Percentiles rank a stretch among this genome's conserved stretches.
These are phyloP conservation scores for Sipunculus nudus DNA, from an alignment of 2,888 invertebrate species.

Conservation along the genomic window DNA sequence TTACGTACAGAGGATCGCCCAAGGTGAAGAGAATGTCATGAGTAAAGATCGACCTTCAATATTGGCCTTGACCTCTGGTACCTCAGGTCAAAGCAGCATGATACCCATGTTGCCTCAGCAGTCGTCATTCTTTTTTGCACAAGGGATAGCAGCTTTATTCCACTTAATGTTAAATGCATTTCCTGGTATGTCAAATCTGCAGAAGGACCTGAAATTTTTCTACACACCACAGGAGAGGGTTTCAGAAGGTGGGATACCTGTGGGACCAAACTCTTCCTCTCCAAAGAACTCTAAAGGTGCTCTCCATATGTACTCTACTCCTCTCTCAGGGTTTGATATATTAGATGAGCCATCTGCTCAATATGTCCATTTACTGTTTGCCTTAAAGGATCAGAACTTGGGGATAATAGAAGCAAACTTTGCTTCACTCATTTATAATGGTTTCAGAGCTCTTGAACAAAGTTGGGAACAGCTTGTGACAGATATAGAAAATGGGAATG, in stretches of 20 bases:
- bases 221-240: conserved; percentile 51
- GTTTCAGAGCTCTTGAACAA: conserved; percentile 49
- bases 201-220: conserved; percentile 55
- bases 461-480: conserved; percentile 46
- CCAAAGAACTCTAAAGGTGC: conserved; percentile 54
- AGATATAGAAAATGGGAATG: conserved; percentile 54
- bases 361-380: conserved; percentile 63
- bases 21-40: conserved; percentile 55
- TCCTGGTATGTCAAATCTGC: conserved; percentile 43
- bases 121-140: conserved; percentile 46
- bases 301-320: conserved; percentile 57
- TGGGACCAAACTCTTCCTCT: conserved; percentile 60
- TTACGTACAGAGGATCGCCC: conserved; percentile 53
- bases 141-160: conserved; percentile 50
- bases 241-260: conserved; percentile 50
- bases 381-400: conserved; percentile 53
- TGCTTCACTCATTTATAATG: conserved; percentile 57
- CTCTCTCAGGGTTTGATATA: conserved; percentile 52
- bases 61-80: conserved; percentile 61
- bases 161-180: conserved; percentile 45
- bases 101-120: conserved; percentile 53
- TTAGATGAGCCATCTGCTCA: conserved; percentile 56
- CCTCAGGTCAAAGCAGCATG: conserved; percentile 56
- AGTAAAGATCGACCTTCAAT: conserved; percentile 48
- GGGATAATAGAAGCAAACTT: conserved; percentile 63